Evolutionary conservation across 2,113 vertebrate species (phyloP).

Genomic region (Solea solea): DNA sequence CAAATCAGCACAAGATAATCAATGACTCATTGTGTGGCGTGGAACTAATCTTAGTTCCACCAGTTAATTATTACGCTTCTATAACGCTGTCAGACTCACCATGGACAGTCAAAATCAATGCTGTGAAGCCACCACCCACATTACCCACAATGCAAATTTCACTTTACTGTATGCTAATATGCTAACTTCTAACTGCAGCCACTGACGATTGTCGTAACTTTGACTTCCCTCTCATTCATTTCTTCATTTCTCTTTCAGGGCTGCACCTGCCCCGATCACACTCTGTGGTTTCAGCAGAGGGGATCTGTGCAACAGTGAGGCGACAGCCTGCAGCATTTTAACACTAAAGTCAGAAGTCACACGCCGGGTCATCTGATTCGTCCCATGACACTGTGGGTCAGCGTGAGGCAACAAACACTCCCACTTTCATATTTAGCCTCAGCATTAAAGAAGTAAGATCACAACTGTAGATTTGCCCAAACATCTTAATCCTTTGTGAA

Average conservation of each 20-base stretch:
- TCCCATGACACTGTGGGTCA: slow-evolving; percentile 43
- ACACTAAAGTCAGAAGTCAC: slow-evolving; percentile 31
- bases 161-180: no score
- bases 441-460: not conserved
- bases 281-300: not conserved
- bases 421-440: not conserved
- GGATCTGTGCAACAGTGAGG: not conserved
- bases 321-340: not conserved
- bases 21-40: no score
- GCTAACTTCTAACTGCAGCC: no score
- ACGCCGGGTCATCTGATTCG: not conserved
- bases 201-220: not conserved
- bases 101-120: not conserved
- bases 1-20: no score
- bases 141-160: not conserved
- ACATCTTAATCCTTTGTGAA: no score
- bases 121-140: not conserved
- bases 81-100: no score
- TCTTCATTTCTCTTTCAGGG: slow-evolving; percentile 1
- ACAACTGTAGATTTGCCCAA: not conserved
- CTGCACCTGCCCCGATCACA: not conserved
- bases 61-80: no score
- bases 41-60: no score
- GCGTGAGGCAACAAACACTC: not conserved
- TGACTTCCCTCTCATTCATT: not conserved